Percentiles rank a stretch among this genome's conserved stretches.
Conservation (phyloP, 2,797 vertebrate genomes). For the Podarcis siculus region DNA sequence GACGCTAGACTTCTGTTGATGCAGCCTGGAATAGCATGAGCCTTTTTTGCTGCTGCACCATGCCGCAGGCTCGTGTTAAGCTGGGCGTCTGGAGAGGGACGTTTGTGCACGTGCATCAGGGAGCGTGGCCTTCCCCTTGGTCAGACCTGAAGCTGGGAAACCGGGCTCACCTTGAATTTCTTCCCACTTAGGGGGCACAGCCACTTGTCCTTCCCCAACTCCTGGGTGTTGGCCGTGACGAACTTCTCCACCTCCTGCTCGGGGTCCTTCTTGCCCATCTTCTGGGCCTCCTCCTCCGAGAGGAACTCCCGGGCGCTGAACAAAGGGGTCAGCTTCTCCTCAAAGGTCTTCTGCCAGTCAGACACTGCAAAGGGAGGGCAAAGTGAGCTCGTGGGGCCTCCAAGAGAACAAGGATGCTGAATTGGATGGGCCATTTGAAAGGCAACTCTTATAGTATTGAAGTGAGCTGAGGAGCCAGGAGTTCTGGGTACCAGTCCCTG, state of each 20-base stretch:
- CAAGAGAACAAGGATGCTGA: too few species aligned
- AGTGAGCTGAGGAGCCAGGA: not conserved
- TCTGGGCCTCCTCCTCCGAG: slow-evolving; percentile 88
- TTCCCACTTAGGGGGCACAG: slow-evolving; percentile 92
- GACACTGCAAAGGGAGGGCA: slow-evolving; percentile 76
- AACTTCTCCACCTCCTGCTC: slow-evolving; percentile 94
- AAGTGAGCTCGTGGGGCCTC: too few species aligned
- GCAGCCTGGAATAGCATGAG: too few species aligned
- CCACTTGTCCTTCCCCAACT: slow-evolving; percentile 95
- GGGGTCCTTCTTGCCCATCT: slow-evolving; percentile 92
- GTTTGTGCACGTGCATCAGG: not conserved
- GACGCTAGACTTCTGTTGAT: too few species aligned
- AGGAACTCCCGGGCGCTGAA: slow-evolving; percentile 87
- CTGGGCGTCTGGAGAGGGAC: too few species aligned
- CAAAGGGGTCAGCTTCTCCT: slow-evolving; percentile 88
- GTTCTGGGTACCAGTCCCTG: not conserved
- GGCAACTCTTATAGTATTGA: too few species aligned
- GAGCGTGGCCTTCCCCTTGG: accelerated
- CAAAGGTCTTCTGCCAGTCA: slow-evolving; percentile 91
- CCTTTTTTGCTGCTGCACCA: too few species aligned
- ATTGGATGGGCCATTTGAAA: too few species aligned
- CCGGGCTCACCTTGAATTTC: slow-evolving; percentile 88
- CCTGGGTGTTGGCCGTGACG: slow-evolving; percentile 91
- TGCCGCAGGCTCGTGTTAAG: too few species aligned
- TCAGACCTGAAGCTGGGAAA: accelerated